Conservation (phyloP, 2,113 vertebrate genomes). For the Toxotes jaculatrix region DNA sequence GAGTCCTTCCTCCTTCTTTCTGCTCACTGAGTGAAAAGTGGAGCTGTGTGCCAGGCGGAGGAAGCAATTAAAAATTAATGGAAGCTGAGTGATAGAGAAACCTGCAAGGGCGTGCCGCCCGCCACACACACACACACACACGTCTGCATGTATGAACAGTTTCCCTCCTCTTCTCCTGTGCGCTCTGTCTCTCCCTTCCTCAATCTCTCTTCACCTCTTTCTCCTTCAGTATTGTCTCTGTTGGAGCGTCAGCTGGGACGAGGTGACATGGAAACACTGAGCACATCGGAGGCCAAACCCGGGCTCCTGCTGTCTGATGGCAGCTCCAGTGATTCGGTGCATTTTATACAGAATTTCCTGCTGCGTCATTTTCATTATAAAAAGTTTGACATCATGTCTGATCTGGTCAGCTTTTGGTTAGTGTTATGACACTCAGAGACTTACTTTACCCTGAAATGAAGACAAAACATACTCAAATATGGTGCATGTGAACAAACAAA, state of each 20-base stretch:
- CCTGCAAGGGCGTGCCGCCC: constrained; percentile 87
- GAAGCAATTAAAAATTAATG: constrained; percentile 92
- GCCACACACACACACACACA: constrained; percentile 75
- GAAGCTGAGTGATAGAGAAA: constrained; percentile 88
- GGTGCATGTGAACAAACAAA: not conserved
- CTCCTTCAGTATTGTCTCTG: not conserved
- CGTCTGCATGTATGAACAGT: constrained; percentile 16
- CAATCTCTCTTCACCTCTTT: constrained; percentile 17
- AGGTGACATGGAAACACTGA: not conserved
- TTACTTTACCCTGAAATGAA: not conserved
- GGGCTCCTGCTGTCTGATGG: not conserved
- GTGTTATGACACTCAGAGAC: not conserved
- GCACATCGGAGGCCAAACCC: not conserved
- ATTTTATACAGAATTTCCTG: not conserved
- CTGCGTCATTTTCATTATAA: not conserved
- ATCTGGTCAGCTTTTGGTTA: not conserved
- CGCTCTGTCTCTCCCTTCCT: constrained; percentile 18
- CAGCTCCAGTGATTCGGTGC: not conserved
- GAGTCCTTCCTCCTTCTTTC: constrained; percentile 68
- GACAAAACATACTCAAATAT: constrained; percentile 13
- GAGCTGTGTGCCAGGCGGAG: constrained; percentile 83
- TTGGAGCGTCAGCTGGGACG: not conserved
- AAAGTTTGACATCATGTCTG: not conserved
- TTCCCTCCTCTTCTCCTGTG: constrained; percentile 40
- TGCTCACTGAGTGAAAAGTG: constrained; percentile 76